phyloP scores from a whole-genome alignment of 2,888 invertebrate species.

The Arrhopalites spinosus region DNA sequence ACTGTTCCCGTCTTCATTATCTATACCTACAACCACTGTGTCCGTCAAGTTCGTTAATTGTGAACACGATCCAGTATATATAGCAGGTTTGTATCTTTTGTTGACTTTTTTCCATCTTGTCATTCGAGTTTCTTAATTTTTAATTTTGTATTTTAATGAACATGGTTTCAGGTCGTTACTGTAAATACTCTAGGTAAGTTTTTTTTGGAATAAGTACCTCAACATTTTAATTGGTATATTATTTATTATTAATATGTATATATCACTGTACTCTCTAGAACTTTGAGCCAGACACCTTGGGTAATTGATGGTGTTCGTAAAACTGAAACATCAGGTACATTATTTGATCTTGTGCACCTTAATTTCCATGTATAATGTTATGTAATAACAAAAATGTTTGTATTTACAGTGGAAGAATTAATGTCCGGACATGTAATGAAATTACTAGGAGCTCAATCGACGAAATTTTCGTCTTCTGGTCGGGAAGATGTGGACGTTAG shows the following conservation, averaged over 20 bases:
- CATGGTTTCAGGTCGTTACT: not conserved
- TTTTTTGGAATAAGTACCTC: too few relatives aligned
- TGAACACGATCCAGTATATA: constrained; percentile 67
- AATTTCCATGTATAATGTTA: too few relatives aligned
- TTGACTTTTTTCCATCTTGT: not conserved
- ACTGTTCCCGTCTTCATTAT: constrained; percentile 62
- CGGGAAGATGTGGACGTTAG: constrained; percentile 95
- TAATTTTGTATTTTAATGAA: too few relatives aligned
- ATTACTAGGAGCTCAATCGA: constrained; percentile 66
- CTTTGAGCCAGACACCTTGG: constrained; percentile 94
- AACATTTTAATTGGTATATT: not conserved
- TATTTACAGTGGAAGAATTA: constrained; percentile 91
- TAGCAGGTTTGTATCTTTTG: constrained; percentile 62
- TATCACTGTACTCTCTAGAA: constrained; percentile 77
- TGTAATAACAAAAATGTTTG: too few relatives aligned
- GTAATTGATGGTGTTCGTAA: constrained; percentile 77
- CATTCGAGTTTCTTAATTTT: not conserved
- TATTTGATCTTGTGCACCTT: too few relatives aligned
- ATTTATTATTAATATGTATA: constrained; percentile 56
- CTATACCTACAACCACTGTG: constrained; percentile 60
- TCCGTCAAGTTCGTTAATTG: constrained; percentile 64
- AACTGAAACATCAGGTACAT: constrained; percentile 82
- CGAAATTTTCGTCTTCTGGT: constrained; percentile 89
- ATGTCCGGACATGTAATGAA: constrained; percentile 72
- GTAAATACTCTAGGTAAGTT: too few relatives aligned